These are phyloP conservation scores for Laupala kohalensis DNA, from an alignment of 1,140 invertebrate species.

Conservation along the genomic window DNA sequence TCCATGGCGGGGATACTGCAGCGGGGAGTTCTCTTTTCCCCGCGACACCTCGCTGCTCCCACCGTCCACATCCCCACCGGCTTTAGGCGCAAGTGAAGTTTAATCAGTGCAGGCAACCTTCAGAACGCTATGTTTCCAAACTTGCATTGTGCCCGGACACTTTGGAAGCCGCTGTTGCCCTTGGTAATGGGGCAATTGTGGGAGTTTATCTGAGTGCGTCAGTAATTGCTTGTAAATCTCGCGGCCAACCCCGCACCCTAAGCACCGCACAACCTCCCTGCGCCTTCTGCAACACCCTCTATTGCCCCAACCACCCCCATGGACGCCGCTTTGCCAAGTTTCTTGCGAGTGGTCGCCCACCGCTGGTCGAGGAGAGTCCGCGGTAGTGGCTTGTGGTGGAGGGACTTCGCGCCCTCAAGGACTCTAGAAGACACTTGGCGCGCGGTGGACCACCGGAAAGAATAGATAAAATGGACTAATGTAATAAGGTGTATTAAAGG, in stretches of 20 bases:
- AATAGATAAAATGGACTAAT: no score
- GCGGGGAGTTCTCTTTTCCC: no score
- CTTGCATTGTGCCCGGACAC: neutral
- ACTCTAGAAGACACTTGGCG: no score
- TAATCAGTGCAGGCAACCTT: neutral
- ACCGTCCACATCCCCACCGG: neutral
- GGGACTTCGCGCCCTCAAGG: no score
- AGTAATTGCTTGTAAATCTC: neutral
- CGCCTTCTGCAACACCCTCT: neutral
- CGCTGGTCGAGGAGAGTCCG: no score
- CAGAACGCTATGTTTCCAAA: neutral
- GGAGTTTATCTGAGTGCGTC: neutral
- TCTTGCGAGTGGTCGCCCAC: neutral
- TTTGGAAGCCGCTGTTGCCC: neutral
- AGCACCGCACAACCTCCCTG: no score
- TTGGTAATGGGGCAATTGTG: neutral
- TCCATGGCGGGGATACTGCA: no score
- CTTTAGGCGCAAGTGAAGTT: neutral
- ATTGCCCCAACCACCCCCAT: neutral
- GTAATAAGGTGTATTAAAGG: no score
- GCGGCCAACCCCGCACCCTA: no score
- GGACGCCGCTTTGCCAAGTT: neutral
- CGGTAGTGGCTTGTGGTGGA: no score
- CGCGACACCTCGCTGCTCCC: no score
- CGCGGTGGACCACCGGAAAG: no score